Evolutionary conservation across 2,113 vertebrate genomes (phyloP).

Genomic region (Halcyon senegalensis): DNA sequence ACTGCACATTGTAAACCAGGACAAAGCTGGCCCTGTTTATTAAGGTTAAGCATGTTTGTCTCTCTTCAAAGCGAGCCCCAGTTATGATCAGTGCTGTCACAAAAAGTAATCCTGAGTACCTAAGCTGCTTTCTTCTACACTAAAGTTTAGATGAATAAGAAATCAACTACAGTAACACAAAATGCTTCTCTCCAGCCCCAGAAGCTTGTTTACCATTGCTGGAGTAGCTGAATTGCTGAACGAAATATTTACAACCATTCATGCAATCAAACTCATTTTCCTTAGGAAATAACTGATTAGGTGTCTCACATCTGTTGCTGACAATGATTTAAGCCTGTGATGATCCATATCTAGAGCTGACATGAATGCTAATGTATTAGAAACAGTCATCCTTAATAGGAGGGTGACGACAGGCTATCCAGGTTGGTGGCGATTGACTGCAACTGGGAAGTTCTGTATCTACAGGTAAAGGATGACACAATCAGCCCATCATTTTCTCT

Average conservation of each 20-base stretch:
- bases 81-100: not conserved
- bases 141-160: slow-evolving; percentile 24
- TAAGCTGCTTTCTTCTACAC: not conserved
- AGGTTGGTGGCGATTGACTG: not conserved
- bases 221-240: slow-evolving; percentile 37
- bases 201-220: slow-evolving; percentile 41
- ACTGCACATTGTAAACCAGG: fast-evolving
- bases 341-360: slow-evolving; percentile 42
- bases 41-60: not conserved
- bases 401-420: not conserved
- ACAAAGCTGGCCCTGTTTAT: not conserved
- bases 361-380: slow-evolving; percentile 41
- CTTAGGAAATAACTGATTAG: slow-evolving; percentile 67
- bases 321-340: slow-evolving; percentile 51
- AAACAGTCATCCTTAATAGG: not conserved
- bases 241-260: slow-evolving; percentile 67
- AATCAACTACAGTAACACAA: slow-evolving; percentile 5
- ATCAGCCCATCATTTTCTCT: not conserved
- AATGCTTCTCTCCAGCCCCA: not conserved
- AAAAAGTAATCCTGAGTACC: not conserved
- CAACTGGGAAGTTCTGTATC: not conserved
- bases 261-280: slow-evolving; percentile 66
- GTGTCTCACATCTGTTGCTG: slow-evolving; percentile 59
- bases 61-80: not conserved
- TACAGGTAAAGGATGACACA: not conserved